A percentile compares a stretch with the other conserved stretches of the same genome.
These are phyloP conservation scores for Euura lappo DNA, from an alignment of 1,140 invertebrate species.

Conservation along the genomic window DNA sequence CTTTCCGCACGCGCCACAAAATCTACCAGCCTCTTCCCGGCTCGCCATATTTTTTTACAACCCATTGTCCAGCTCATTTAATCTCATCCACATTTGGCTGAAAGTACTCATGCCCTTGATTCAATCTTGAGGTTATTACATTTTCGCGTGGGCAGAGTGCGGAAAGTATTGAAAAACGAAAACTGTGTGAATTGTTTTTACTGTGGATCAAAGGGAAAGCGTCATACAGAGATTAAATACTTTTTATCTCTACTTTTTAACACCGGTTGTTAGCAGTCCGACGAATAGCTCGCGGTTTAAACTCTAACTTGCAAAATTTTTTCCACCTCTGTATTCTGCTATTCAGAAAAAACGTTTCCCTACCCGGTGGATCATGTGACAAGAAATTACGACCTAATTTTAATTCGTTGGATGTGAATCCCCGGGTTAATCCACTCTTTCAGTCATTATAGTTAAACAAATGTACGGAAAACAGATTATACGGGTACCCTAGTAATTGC, in stretches of 20 bases:
- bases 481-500: not conserved
- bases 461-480: constrained; percentile 5
- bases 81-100: too few species aligned
- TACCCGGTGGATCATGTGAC: not conserved
- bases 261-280: not conserved
- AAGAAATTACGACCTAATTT: constrained; percentile 1
- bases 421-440: not conserved
- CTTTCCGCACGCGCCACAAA: too few species aligned
- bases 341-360: not conserved
- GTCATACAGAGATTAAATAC: not conserved
- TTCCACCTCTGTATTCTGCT: not conserved
- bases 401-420: not conserved
- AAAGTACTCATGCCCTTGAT: too few species aligned
- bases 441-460: constrained; percentile 3
- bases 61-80: too few species aligned
- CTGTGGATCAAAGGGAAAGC: not conserved
- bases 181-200: not conserved
- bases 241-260: not conserved
- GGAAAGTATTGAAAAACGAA: not conserved
- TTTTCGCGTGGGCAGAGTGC: too few species aligned
- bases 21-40: too few species aligned
- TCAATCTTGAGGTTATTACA: too few species aligned
- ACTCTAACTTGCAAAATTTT: not conserved
- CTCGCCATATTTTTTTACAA: too few species aligned
- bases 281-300: not conserved